Conservation (phyloP, 2,113 vertebrate genomes). For the Rissa tridactyla region DNA sequence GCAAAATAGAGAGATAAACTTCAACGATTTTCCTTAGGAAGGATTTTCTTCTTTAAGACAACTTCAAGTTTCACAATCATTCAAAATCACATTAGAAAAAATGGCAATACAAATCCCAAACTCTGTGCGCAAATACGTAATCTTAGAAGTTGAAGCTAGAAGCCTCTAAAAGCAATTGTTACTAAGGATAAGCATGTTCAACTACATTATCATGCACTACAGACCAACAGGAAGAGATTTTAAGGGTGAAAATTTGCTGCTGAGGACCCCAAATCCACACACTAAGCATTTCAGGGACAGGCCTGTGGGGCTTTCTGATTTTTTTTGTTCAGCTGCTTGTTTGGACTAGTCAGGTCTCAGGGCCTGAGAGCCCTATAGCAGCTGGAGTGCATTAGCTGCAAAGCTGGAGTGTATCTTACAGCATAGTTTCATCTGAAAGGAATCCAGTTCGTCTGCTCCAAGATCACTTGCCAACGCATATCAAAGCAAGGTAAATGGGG, state of each 20-base stretch:
- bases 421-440: neutral
- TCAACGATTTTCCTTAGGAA: neutral
- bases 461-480: neutral
- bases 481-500: neutral
- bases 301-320: neutral
- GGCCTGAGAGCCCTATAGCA: neutral
- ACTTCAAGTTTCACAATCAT: neutral
- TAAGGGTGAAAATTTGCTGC: neutral
- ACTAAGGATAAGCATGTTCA: neutral
- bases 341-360: neutral
- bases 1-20: neutral
- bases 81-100: neutral
- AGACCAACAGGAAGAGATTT: neutral
- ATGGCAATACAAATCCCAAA: neutral
- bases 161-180: neutral
- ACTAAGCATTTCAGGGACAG: neutral
- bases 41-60: neutral
- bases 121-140: neutral
- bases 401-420: neutral
- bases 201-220: neutral
- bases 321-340: neutral
- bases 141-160: neutral
- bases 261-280: neutral
- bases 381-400: neutral
- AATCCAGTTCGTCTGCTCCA: neutral